phyloP scores from a whole-genome alignment of 2,888 invertebrate genomes.

The Capitulum mitella region DNA sequence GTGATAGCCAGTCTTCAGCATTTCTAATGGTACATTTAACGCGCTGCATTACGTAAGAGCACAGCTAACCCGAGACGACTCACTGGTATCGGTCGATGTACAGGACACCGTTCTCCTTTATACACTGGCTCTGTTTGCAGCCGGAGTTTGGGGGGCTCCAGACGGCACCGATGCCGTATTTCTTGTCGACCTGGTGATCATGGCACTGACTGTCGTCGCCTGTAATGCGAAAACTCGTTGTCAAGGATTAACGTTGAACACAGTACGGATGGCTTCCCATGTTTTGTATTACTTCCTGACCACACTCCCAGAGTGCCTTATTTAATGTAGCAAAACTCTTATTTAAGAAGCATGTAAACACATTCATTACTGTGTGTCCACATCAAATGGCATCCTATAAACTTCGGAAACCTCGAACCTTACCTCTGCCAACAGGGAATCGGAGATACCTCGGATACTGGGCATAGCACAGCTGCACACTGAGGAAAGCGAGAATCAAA shows the following conservation, averaged over 20 bases:
- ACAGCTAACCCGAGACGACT: neutral
- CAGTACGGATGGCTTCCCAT: neutral
- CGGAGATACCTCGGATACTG: neutral
- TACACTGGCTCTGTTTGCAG: neutral
- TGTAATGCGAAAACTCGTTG: neutral
- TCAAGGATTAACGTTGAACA: too few species aligned
- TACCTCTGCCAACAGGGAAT: neutral
- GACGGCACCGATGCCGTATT: neutral
- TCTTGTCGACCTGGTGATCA: neutral
- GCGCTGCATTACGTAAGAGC: too few species aligned
- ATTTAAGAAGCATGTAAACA: too few species aligned
- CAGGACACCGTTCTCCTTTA: neutral
- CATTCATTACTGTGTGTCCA: neutral
- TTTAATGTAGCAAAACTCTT: neutral
- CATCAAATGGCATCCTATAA: neutral
- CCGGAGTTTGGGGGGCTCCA: neutral
- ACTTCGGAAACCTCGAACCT: neutral
- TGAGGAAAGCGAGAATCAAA: too few species aligned
- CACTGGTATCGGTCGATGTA: neutral
- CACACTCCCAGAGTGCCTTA: neutral
- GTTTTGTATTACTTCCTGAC: neutral
- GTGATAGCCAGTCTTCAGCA: neutral
- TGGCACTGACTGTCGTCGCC: neutral
- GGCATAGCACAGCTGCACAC: neutral
- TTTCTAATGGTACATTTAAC: neutral